Evolutionary conservation across 1,140 invertebrate genomes (phyloP), one percentile per base, ranked within the genome.

Genomic region (Pogonus chalceus): DNA sequence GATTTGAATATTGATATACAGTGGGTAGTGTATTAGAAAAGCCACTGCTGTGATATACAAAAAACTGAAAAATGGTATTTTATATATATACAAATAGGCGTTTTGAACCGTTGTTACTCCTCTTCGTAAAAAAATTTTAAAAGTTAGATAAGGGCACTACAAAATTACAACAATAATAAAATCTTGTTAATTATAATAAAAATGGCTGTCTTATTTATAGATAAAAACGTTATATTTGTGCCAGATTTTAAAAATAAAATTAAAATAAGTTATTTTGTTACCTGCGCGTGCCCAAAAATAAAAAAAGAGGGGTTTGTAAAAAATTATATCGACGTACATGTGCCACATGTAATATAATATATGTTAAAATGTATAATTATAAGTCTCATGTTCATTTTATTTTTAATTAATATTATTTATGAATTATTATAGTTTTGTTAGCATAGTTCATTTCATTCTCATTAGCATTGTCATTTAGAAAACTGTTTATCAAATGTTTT

Each of bases 331-430:
- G 7, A 12, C 37, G 18, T 43, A 43, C 18, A 43, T 43, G 37
- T 43, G 37, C 37, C 37, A 43, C 37, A 43, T 18, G 37, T 43
- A 10, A 16, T 43, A 43, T 12, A 43, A 43, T 43, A 43, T 43
- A 43, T 43, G 37, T 43, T 9, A 12, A n/a, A n/a, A 43, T 43
- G 37, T 43, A 10, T 10, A 9, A 18, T 16, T 43, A 14, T 31
- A 43, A 16, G 37, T 10, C 37, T 12, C 37, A 43, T 43, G 37
- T 43, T 43, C 18, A 12, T 43, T 12, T 18, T 43, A 43, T 43
- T 43, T 31, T 31, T 31, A 31, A 43, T 43, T 43, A 43, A 10
- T 43, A 43, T 43, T 43, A 43, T 43, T 43, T 43, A 43, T 43
- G 37, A 43, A 43, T 43, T 43, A 43, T 14, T 43, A 10, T 12